phyloP scores from a whole-genome alignment of 2,888 invertebrate genomes.

The Philopedon plagiatum region DNA sequence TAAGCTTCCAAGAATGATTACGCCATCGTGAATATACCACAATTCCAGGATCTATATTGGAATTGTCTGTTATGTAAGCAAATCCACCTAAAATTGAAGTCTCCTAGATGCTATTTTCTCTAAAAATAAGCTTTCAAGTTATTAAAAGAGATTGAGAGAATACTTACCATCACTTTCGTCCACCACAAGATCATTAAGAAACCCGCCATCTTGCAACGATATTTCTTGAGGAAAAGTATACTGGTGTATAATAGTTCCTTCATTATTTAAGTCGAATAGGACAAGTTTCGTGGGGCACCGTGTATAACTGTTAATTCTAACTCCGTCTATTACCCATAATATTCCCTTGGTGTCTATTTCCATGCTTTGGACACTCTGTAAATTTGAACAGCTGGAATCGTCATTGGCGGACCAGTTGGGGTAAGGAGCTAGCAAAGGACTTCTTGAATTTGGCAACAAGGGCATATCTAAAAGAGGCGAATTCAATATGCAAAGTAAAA shows the following conservation, averaged over 20 bases:
- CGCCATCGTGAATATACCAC: constrained; percentile 78
- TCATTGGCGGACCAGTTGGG: constrained; percentile 79
- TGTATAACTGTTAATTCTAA: constrained; percentile 74
- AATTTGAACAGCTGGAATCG: constrained; percentile 71
- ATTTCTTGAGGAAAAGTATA: constrained; percentile 75
- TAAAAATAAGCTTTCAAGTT: too few species aligned
- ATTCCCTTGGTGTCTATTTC: constrained; percentile 81
- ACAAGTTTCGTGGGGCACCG: constrained; percentile 79
- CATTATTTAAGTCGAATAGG: constrained; percentile 76
- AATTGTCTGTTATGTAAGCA: constrained; percentile 81
- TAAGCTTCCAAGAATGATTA: constrained; percentile 79
- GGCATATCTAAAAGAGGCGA: neutral
- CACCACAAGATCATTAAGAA: constrained; percentile 80
- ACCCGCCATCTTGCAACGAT: constrained; percentile 72
- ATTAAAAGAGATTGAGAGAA: too few species aligned
- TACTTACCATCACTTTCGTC: constrained; percentile 76
- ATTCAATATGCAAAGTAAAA: neutral
- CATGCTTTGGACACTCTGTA: constrained; percentile 82
- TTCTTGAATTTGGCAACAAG: constrained; percentile 52
- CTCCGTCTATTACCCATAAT: constrained; percentile 81
- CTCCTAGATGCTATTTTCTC: neutral
- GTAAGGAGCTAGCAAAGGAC: constrained; percentile 76
- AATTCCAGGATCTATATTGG: constrained; percentile 78
- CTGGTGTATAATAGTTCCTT: constrained; percentile 72
- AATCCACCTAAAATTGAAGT: constrained; percentile 67